phyloP scores from a whole-genome alignment of 2,888 invertebrate species.

The Amaurobius ferox region DNA sequence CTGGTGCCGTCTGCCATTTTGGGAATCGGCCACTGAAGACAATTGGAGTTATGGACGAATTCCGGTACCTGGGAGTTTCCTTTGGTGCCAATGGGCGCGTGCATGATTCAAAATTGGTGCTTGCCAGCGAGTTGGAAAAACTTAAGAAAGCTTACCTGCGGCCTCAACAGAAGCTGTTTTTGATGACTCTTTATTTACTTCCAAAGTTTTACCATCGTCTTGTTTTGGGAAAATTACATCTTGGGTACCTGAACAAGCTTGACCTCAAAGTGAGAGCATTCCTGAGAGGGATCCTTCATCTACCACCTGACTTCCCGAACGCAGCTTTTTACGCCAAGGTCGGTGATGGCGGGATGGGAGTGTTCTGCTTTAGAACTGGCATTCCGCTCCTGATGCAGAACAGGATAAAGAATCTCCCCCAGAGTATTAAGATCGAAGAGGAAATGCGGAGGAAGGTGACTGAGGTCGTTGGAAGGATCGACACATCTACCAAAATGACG shows the following conservation, averaged over 20 bases:
- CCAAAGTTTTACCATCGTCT: neutral
- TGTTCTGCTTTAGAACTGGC: neutral
- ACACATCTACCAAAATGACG: neutral
- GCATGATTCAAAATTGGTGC: neutral
- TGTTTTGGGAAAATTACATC: neutral
- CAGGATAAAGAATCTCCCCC: neutral
- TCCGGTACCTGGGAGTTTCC: neutral
- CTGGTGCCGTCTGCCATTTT: neutral
- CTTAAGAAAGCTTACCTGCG: neutral
- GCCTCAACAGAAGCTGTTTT: slow-evolving; percentile 19
- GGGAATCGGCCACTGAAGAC: neutral
- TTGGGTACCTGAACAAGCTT: neutral
- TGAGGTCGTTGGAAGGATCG: no score
- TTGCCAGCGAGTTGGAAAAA: neutral
- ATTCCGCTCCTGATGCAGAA: neutral
- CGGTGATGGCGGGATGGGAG: neutral
- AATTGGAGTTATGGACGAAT: neutral
- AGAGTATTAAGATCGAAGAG: neutral
- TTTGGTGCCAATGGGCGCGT: neutral
- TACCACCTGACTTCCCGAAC: neutral
- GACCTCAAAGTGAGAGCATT: neutral
- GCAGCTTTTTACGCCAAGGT: neutral
- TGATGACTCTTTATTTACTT: neutral
- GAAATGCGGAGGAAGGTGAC: neutral
- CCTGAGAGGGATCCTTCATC: neutral